Conservation (phyloP, 2,888 invertebrate species). For the Folsomia candida region DNA sequence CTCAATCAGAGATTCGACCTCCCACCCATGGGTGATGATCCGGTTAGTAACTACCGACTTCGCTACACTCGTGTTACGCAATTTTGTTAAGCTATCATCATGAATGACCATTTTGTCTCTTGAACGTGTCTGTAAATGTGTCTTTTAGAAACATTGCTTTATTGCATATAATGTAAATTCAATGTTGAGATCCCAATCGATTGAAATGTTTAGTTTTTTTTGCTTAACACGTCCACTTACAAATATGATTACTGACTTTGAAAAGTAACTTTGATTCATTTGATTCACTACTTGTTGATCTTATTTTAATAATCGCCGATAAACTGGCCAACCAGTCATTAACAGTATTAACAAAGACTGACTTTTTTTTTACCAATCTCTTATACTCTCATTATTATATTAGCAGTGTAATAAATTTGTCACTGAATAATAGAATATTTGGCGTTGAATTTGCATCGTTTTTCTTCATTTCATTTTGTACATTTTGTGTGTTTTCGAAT, state of each 20-base stretch:
- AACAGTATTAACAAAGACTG: conserved; percentile 17
- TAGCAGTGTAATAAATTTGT: conserved; percentile 1
- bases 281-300: too few relatives aligned
- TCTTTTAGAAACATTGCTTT: too few relatives aligned
- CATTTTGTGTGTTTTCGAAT: conserved; percentile 12
- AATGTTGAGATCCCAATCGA: too few relatives aligned
- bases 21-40: conserved; percentile 49
- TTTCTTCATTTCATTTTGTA: conserved; percentile 1
- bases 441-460: background rate
- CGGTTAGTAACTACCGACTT: conserved; percentile 49
- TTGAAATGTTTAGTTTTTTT: too few relatives aligned
- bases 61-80: conserved; percentile 47
- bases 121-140: too few relatives aligned
- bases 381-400: background rate
- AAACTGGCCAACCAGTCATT: too few relatives aligned
- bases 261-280: too few relatives aligned
- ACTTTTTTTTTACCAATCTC: background rate
- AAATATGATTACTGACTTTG: too few relatives aligned
- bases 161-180: too few relatives aligned
- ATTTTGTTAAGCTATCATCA: conserved; percentile 43
- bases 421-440: background rate
- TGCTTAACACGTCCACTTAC: too few relatives aligned
- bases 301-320: too few relatives aligned
- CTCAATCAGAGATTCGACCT: conserved; percentile 47
- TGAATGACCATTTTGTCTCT: too few relatives aligned